phyloP scores from a whole-genome alignment of 2,797 vertebrate species.

The Macrochelys suwanniensis region DNA sequence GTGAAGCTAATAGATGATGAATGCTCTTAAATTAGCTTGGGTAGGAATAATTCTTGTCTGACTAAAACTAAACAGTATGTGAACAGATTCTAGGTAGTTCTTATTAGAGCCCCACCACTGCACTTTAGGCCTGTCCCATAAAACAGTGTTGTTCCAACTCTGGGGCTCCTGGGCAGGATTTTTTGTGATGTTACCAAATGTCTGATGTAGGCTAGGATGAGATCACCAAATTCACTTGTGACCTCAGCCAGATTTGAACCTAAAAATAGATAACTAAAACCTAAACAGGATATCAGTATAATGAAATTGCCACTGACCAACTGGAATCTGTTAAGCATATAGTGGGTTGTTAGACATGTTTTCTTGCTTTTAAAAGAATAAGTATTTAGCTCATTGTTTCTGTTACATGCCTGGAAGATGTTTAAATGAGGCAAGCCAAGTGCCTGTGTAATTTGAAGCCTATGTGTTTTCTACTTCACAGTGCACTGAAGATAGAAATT shows the following conservation, averaged over 20 bases:
- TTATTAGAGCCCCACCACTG: fast-evolving
- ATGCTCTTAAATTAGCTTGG: too few relatives aligned
- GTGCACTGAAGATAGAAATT: neutral
- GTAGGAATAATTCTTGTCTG: neutral
- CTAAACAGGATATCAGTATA: neutral
- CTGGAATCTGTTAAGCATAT: neutral
- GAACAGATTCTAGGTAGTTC: neutral
- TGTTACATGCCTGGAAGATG: neutral
- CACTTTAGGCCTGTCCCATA: neutral
- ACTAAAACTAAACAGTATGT: neutral
- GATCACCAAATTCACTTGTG: neutral
- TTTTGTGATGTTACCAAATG: neutral
- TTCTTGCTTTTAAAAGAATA: neutral
- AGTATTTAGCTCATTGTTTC: neutral
- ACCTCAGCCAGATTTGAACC: neutral
- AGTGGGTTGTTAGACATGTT: neutral
- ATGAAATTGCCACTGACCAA: too few relatives aligned
- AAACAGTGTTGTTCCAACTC: neutral
- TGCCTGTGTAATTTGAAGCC: neutral
- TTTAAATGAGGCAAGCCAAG: neutral
- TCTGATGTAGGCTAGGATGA: neutral
- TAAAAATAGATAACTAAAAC: neutral
- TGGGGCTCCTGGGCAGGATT: neutral
- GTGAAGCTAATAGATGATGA: neutral
- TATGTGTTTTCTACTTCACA: neutral